Conservation (phyloP, 2,113 vertebrate species). For the Montifringilla adamsi region DNA sequence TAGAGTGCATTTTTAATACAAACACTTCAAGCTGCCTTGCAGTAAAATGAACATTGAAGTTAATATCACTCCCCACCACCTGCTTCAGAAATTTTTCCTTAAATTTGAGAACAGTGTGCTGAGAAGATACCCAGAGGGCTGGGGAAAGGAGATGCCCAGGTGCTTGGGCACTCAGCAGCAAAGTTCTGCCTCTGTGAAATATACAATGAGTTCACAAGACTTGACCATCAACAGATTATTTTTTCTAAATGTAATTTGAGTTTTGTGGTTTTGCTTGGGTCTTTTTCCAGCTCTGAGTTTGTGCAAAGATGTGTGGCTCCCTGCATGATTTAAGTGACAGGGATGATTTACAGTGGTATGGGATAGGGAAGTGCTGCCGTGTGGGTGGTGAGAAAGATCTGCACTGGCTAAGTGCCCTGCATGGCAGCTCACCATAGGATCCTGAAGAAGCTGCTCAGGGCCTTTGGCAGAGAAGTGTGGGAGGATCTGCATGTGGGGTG, state of each 20-base stretch:
- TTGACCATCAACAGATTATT: neutral
- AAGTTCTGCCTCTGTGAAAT: neutral
- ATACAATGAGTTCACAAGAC: neutral
- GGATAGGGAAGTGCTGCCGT: neutral
- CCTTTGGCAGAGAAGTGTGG: neutral
- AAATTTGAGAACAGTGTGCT: neutral
- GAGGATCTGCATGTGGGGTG: neutral
- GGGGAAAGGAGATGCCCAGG: neutral
- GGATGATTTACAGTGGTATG: rapidly evolving
- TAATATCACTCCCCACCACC: neutral
- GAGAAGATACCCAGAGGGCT: neutral
- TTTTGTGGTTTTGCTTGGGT: neutral
- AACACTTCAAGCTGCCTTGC: neutral
- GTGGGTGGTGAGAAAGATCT: neutral
- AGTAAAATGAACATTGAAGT: neutral
- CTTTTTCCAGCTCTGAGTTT: neutral
- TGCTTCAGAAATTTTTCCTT: neutral
- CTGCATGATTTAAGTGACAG: rapidly evolving
- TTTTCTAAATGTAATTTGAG: neutral
- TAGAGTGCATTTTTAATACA: neutral
- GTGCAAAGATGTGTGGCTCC: neutral
- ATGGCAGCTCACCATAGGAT: neutral
- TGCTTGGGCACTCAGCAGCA: rapidly evolving
- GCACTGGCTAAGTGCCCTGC: rapidly evolving
- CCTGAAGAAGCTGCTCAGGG: neutral